Evolutionary conservation across 2,888 invertebrate genomes (phyloP), one percentile per base, ranked within the genome.

Genomic region (Epistrophe grossulariae): DNA sequence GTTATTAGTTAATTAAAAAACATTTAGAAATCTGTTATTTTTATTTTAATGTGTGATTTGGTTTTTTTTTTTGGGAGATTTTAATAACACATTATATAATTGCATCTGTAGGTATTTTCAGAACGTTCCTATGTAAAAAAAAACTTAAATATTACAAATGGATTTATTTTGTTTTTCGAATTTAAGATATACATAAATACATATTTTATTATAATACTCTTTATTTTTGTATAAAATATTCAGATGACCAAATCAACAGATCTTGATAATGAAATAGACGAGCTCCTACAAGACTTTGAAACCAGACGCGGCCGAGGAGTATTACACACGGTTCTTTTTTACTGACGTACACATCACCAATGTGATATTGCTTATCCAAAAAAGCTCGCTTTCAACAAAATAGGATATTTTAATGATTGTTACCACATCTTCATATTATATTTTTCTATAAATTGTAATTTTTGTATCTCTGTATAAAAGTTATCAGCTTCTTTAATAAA

Each of bases 191-290:
- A 24, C 35, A 35, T 35, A 35, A 0, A 7, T 31, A 31, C 31
- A 31, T 31, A 31, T 31, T 24, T 4, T 31, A 31, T 4, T 31
- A 5, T 31, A 4, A 31, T 31, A 31, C 3, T 6, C 5, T 6
- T 7, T 35, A 35, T 35, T 9, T 35, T 35, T 15, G 1, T 24
- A 24, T 24, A 24, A 13, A 1, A 28, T 28, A 8, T 89, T 60
- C 88, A 91, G 91, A 94, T 99, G 94, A 95, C 97, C 17, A 96
- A 97, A 92, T 96, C 97, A 90, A 97, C 97, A 82, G 99, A 99
- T 92, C 93, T 99, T 91, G 99, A 99, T 92, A 98, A 99, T 94
- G 99, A 99, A 91, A 98, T 99, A 91, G 99, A 99, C 93, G 98
- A 99, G 94, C 94, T 99, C 74, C 94, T 99, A 76, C 97, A 98